These are phyloP conservation scores for Steatornis caripensis DNA, from an alignment of 2,113 vertebrate species.

Conservation along the genomic window DNA sequence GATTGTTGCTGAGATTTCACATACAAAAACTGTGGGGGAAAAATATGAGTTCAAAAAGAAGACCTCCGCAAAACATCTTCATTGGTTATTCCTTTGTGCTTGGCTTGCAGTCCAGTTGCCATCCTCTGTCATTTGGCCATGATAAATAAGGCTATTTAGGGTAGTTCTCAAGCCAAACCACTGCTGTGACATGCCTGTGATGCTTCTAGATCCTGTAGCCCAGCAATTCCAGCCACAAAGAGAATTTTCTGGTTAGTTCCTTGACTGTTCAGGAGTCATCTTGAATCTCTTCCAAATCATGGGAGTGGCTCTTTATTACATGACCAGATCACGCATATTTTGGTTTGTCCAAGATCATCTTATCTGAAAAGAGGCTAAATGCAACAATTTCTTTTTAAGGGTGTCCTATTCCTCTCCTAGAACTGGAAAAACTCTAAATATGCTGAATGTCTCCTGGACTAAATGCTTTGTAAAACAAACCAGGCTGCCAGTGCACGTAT, in stretches of 20 bases:
- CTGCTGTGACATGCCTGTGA: neutral
- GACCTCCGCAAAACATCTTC: neutral
- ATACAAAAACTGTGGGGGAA: neutral
- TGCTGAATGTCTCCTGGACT: neutral
- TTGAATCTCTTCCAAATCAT: neutral
- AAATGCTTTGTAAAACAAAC: neutral
- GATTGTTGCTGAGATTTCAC: neutral
- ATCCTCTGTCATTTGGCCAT: neutral
- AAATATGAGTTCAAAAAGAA: neutral
- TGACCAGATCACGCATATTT: neutral
- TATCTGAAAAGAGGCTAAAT: neutral
- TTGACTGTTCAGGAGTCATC: neutral
- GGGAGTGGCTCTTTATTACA: neutral
- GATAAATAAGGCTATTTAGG: neutral
- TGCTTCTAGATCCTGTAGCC: neutral
- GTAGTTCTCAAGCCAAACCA: neutral
- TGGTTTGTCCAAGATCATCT: neutral
- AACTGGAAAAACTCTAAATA: neutral
- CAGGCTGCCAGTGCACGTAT: neutral
- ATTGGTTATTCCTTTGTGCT: neutral
- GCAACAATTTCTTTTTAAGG: neutral
- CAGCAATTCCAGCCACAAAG: neutral
- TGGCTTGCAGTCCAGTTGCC: neutral
- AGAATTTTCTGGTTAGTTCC: neutral
- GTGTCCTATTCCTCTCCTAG: neutral